Evolutionary conservation across 2,113 vertebrate species (phyloP).

Genomic region (Perognathus longimembris): DNA sequence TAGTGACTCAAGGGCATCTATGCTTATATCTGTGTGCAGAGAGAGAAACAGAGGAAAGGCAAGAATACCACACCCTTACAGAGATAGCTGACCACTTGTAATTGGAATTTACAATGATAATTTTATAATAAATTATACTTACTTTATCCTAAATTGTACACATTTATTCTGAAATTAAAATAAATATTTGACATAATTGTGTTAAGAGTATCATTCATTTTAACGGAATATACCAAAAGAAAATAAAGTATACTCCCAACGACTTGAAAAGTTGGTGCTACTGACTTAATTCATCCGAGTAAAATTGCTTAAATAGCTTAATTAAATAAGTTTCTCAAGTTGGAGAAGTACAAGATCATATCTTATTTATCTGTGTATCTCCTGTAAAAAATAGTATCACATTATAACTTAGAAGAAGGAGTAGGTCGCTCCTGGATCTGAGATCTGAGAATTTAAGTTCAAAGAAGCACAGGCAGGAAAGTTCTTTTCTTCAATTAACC

Average conservation of each 20-base stretch:
- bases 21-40: conserved; percentile 52
- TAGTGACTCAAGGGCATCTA: conserved; percentile 43
- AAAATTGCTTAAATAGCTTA: conserved; percentile 27
- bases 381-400: neutral
- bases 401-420: neutral
- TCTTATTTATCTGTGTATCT: neutral
- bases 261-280: neutral
- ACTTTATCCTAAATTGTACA: neutral
- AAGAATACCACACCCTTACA: conserved; percentile 38
- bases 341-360: neutral
- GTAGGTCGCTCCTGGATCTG: no score
- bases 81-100: conserved; percentile 40
- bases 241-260: neutral
- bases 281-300: conserved; percentile 34
- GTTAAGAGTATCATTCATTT: conserved; percentile 6
- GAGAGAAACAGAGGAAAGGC: conserved; percentile 50
- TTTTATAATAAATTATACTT: neutral
- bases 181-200: conserved; percentile 36
- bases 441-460: no score
- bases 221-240: neutral
- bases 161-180: conserved; percentile 30
- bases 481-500: no score
- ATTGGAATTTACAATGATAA: conserved; percentile 4
- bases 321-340: neutral
- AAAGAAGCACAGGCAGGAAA: no score